These are phyloP conservation scores for Mya arenaria DNA, from an alignment of 1,140 invertebrate genomes.

Conservation along the genomic window DNA sequence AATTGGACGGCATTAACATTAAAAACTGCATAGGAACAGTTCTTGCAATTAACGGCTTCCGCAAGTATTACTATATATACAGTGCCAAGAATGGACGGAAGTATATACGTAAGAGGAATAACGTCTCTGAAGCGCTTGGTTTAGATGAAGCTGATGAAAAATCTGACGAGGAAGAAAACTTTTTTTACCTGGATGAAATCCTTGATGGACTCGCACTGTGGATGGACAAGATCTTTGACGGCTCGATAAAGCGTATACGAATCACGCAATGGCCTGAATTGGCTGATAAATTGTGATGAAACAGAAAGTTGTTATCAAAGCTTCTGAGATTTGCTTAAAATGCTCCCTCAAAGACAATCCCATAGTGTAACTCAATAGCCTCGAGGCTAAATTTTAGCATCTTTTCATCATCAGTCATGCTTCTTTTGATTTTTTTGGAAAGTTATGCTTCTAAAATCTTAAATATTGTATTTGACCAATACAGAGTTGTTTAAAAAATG, in stretches of 20 bases:
- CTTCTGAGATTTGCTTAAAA: too few species aligned
- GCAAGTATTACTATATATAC: constrained; percentile 99
- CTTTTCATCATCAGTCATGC: too few species aligned
- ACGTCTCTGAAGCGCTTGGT: constrained; percentile 54
- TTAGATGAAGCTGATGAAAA: constrained; percentile 63
- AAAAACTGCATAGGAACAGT: constrained; percentile 99
- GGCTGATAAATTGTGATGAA: constrained; percentile 4
- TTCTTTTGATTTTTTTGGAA: too few species aligned
- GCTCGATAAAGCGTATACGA: constrained; percentile 95
- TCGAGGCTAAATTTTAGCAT: too few species aligned
- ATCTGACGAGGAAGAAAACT: constrained; percentile 63
- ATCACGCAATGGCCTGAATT: constrained; percentile 96
- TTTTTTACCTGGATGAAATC: constrained; percentile 86
- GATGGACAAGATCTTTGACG: constrained; percentile 97
- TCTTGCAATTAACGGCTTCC: constrained; percentile 95
- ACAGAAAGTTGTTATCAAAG: too few species aligned
- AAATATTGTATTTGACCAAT: too few species aligned
- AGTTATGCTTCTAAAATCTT: too few species aligned
- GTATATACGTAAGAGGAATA: constrained; percentile 58
- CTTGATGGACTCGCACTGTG: constrained; percentile 96
- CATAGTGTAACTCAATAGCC: too few species aligned
- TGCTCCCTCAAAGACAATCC: too few species aligned
- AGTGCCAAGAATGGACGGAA: constrained; percentile 89
- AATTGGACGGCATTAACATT: constrained; percentile 93
- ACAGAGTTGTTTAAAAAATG: too few species aligned